Evolutionary conservation across 2,888 invertebrate genomes (phyloP), one percentile per base, ranked within the genome.

Genomic region (Eupelmus urozonus): DNA sequence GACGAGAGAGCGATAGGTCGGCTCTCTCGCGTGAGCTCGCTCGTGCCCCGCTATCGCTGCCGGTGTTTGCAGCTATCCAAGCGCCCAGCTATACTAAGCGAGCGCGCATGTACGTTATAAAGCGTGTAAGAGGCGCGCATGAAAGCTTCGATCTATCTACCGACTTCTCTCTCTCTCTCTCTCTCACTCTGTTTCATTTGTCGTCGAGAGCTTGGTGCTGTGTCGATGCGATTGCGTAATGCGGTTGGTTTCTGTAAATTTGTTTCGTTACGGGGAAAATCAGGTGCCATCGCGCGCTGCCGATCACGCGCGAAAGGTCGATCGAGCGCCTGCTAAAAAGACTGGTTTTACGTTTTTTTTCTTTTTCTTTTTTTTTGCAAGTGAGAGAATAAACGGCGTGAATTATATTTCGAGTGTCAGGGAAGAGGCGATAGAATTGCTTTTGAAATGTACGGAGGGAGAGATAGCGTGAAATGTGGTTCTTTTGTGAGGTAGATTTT

Each of bases 111-210:
- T 57, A 57, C 57, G 18, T 16, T 20, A 45, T 49, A 27, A n/a
- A 11, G 25, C 18, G 53, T 53, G 16, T 20, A 45, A 27, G 9
- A 49, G 25, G 11, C 5, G 18, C 20, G n/a, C n/a, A n/a, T n/a
- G 20, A 20, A 23, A 13, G 34, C 34, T 34, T 34, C 34, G 9
- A 4, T 9, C 57, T n/a, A n/a, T n/a, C n/a, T n/a, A n/a, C n/a
- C n/a, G n/a, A n/a, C n/a, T n/a, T n/a, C n/a, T n/a, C n/a, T n/a
- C n/a, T n/a, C n/a, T n/a, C n/a, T n/a, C n/a, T n/a, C n/a, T n/a
- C n/a, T n/a, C n/a, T n/a, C n/a, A 40, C 16, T 34, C 16, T 23
- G 60, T 13, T 73, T 73, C 49, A 57, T 73, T 73, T 65, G 73
- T 73, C 73, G 72, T 59, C 59, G n/a, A n/a, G n/a, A n/a, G 49